These are phyloP conservation scores for Ametastegia equiseti DNA, from an alignment of 2,888 invertebrate genomes.

Conservation along the genomic window DNA sequence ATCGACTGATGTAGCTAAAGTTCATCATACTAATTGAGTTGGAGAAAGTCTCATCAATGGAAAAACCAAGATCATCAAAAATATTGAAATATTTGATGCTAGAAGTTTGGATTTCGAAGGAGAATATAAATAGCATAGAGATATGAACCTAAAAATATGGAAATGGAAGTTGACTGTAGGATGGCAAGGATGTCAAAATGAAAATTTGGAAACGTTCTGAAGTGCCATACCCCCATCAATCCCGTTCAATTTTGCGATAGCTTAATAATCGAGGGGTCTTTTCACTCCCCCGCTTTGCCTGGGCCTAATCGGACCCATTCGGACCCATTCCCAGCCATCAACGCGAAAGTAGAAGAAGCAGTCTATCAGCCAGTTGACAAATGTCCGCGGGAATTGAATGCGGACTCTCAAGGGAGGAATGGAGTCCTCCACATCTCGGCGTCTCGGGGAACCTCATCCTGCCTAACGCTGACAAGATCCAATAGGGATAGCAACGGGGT, in stretches of 20 bases:
- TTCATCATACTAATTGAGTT: no score
- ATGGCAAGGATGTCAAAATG: neutral
- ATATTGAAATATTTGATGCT: neutral
- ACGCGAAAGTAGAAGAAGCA: neutral
- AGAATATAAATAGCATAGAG: neutral
- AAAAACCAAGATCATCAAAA: neutral
- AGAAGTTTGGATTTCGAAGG: neutral
- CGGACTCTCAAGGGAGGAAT: constrained; percentile 44
- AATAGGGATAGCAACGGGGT: constrained; percentile 46
- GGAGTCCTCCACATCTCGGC: constrained; percentile 37
- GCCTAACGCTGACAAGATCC: constrained; percentile 48
- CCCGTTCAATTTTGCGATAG: neutral
- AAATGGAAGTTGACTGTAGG: neutral
- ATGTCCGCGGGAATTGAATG: constrained; percentile 49
- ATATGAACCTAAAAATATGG: neutral
- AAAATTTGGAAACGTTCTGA: neutral
- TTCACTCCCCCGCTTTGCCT: neutral
- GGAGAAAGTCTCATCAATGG: no score
- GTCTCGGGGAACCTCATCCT: constrained; percentile 40
- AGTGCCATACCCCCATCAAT: neutral
- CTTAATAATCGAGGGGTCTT: constrained; percentile 36
- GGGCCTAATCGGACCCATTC: constrained; percentile 32
- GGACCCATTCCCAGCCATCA: constrained; percentile 20
- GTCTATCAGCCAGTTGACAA: constrained; percentile 46
- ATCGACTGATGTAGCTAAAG: no score